Base-by-base conservation (phyloP, 2,113 vertebrate species). In the Collichthys lucidus region DNA sequence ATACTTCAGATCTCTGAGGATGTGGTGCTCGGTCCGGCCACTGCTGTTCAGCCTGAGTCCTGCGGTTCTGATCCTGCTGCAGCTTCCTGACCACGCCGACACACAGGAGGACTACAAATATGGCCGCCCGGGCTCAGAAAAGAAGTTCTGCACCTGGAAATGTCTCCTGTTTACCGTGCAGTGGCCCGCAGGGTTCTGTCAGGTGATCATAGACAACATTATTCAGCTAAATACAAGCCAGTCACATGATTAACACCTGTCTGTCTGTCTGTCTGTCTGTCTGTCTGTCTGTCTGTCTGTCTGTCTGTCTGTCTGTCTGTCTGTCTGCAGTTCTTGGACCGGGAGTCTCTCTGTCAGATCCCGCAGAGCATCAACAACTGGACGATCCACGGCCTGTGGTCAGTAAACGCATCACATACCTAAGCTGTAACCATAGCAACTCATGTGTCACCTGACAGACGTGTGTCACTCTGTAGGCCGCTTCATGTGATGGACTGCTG, bases 381-480 rank as follows among this genome's bases (percentile, higher is more conserved):
- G 95, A 94, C 93, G 14, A 95, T 95, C 29, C 95, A 95, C 53
- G 95, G 94, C 0, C 84, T 95, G 3, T 95, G 95, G 95, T 46
- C 31, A 35, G 31, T 35, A 35, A 35, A 35, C 31, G 7, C 31
- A 35, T 35, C 31, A 35, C 31, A 35, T 7, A 35, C 31, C 31
- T 47, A 15, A 47, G 46, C 46, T 47, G 40, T 29, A 35, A 35
- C 31, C 31, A 35, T 35, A 7, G 31, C 31, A 35, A 35, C 29
- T 4, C 31, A 35, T 6, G 31, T 35, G 6, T 35, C 31, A 35
- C 6, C 31, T 35, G 31, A 35, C 31, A 5, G 29, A 5, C 29
- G 31, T 35, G 6, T 35, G 31, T 35, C 31, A 5, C 31, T 7
- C 31, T 35, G 5, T 76, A 95, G 94, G 94, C 95, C 94, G 9